Conservation (phyloP, 2,888 invertebrate genomes). For the Mythimna vitellina region DNA sequence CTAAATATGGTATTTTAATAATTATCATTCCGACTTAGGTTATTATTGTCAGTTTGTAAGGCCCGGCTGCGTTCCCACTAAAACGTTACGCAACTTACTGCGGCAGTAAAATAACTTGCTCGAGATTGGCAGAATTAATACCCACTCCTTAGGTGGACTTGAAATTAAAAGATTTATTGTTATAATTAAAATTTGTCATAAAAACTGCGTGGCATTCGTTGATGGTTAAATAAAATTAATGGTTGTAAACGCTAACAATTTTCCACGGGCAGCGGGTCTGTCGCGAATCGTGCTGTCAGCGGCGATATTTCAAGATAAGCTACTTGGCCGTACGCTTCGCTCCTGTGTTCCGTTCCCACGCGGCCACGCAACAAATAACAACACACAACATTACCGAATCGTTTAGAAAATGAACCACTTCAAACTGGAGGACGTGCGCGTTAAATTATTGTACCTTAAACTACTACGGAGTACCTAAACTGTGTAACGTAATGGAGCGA, state of each 20-base stretch:
- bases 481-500: conserved; percentile 34
- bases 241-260: conserved; percentile 78
- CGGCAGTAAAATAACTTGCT: conserved; percentile 58
- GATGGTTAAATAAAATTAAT: conserved; percentile 79
- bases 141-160: conserved; percentile 47
- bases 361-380: conserved; percentile 66
- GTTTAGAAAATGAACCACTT: conserved; percentile 69
- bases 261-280: conserved; percentile 73
- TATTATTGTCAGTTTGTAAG: conserved; percentile 63
- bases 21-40: conserved; percentile 71
- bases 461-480: conserved; percentile 40
- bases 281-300: conserved; percentile 79
- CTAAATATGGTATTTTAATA: conserved; percentile 75
- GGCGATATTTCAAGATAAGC: conserved; percentile 87
- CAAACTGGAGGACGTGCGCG: conserved; percentile 44
- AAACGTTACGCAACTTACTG: conserved; percentile 64
- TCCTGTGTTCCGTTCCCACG: conserved; percentile 81
- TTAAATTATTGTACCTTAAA: conserved; percentile 49
- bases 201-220: conserved; percentile 69
- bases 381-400: conserved; percentile 62
- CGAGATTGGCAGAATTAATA: conserved; percentile 63
- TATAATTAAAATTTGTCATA: conserved; percentile 70
- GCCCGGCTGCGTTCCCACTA: conserved; percentile 66
- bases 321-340: conserved; percentile 73
- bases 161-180: conserved; percentile 63